Conservation (phyloP, 2,888 invertebrate species). For the Melieria omissa region DNA sequence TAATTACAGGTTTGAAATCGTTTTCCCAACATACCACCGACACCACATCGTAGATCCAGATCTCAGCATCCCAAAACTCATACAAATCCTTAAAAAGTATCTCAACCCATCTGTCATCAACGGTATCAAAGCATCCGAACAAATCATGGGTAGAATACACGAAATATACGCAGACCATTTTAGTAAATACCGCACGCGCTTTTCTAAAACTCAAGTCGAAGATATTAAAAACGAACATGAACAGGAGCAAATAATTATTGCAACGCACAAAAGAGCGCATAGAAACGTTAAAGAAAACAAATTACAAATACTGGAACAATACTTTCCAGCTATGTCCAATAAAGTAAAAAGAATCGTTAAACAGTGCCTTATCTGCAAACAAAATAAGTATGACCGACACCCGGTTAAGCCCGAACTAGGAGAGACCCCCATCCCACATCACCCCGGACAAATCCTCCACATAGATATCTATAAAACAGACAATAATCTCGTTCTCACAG, state of each 20-base stretch:
- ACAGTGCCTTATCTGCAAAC: background rate
- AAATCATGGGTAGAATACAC: slow-evolving; percentile 27
- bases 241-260: slow-evolving; percentile 23
- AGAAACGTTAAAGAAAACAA: slow-evolving; percentile 15
- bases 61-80: background rate
- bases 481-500: background rate
- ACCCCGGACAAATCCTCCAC: slow-evolving; percentile 15
- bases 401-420: background rate
- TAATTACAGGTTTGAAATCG: slow-evolving; percentile 1
- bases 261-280: slow-evolving; percentile 4
- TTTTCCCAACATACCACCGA: background rate
- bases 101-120: slow-evolving; percentile 35
- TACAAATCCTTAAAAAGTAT: slow-evolving; percentile 29
- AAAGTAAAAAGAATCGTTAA: background rate
- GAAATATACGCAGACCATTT: slow-evolving; percentile 21
- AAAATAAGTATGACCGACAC: slow-evolving; percentile 4
- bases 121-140: slow-evolving; percentile 29
- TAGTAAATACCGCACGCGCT: slow-evolving; percentile 27
- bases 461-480: slow-evolving; percentile 9
- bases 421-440: slow-evolving; percentile 10
- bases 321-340: slow-evolving; percentile 21
- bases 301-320: slow-evolving; percentile 26
- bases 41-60: too few relatives aligned
- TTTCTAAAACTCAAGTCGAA: slow-evolving; percentile 33
- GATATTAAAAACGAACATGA: slow-evolving; percentile 27